Conservation (phyloP, 2,888 invertebrate genomes). For the Caenorhabditis sp. region DNA sequence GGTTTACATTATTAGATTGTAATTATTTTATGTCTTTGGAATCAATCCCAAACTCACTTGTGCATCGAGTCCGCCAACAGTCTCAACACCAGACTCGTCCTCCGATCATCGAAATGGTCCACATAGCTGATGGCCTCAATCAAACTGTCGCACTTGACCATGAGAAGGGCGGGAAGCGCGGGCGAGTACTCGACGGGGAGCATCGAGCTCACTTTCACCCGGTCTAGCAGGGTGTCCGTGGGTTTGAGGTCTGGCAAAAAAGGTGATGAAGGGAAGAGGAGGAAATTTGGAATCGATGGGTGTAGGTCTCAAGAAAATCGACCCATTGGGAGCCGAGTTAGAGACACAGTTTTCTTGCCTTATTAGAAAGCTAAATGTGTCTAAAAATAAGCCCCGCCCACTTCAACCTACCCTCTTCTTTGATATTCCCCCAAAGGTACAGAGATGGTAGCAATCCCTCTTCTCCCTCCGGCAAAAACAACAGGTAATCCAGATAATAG, state of each 20-base stretch:
- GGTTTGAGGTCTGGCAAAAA: constrained; percentile 42
- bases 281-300: neutral
- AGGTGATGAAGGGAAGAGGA: too few species aligned
- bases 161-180: constrained; percentile 66
- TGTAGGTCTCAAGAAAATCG: too few species aligned
- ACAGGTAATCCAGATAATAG: constrained; percentile 60
- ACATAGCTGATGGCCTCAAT: constrained; percentile 69
- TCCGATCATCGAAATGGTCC: constrained; percentile 68
- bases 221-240: constrained; percentile 36
- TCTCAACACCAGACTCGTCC: constrained; percentile 63
- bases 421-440: constrained; percentile 53
- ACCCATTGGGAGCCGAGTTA: too few species aligned
- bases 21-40: too few species aligned
- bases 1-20: too few species aligned
- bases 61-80: constrained; percentile 64
- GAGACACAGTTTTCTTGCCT: too few species aligned
- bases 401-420: constrained; percentile 34
- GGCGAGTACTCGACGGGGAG: constrained; percentile 69
- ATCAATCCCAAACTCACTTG: constrained; percentile 44
- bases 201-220: constrained; percentile 47
- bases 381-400: too few species aligned
- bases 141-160: constrained; percentile 59
- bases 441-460: constrained; percentile 44
- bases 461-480: constrained; percentile 44
- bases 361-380: too few species aligned